A percentile compares a stretch with the other conserved stretches of the same genome.
These are phyloP conservation scores for Monodelphis domestica DNA, from an alignment of 2,797 vertebrate species.

Conservation along the genomic window DNA sequence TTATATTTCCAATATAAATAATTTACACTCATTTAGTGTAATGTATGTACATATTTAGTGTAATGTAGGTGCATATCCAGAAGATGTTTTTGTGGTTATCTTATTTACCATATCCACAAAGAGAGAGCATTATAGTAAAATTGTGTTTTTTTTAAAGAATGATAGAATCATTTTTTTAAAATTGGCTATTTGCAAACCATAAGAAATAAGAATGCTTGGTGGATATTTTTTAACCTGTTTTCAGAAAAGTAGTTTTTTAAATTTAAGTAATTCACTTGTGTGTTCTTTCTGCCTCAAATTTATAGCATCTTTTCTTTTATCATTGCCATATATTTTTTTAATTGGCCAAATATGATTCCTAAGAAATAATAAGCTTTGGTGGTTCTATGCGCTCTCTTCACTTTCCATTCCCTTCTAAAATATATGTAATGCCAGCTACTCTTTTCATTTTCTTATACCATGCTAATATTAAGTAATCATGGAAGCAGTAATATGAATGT, in stretches of 20 bases:
- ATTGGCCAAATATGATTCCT: slow-evolving; percentile 7
- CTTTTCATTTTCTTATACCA: slow-evolving; percentile 20
- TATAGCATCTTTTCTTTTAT: slow-evolving; percentile 35
- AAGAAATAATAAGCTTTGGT: slow-evolving; percentile 37
- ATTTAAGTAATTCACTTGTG: neutral
- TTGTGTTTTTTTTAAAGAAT: slow-evolving; percentile 46
- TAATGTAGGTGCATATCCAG: slow-evolving; percentile 17
- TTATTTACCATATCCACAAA: slow-evolving; percentile 14
- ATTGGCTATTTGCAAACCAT: neutral
- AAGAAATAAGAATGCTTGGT: neutral
- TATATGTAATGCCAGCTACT: neutral
- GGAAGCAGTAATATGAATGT: neutral
- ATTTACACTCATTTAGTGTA: neutral
- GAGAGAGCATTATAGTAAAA: neutral
- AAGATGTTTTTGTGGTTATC: slow-evolving; percentile 24
- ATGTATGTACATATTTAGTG: neutral
- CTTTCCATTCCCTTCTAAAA: slow-evolving; percentile 4
- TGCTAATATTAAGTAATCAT: neutral
- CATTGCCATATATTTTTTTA: neutral
- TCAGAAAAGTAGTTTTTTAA: slow-evolving; percentile 17
- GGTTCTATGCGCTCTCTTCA: slow-evolving; percentile 21
- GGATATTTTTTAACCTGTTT: neutral
- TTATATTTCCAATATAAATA: neutral
- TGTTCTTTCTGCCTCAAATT: slow-evolving; percentile 13
- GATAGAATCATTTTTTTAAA: neutral